phyloP scores from a whole-genome alignment of 2,797 vertebrate species.

The Lemur catta region DNA sequence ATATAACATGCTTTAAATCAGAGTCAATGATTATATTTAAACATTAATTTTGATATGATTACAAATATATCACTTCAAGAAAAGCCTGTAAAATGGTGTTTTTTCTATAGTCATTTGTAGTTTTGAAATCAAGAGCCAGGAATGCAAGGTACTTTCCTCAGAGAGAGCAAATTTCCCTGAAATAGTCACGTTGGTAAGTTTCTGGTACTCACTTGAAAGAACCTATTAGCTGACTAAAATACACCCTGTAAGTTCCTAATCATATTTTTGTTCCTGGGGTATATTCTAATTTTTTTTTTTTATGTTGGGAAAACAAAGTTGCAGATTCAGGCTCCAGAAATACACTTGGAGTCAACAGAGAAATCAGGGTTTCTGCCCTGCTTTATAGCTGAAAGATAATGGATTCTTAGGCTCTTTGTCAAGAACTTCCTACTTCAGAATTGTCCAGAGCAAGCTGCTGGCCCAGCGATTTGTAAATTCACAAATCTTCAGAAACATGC shows the following conservation, averaged over 20 bases:
- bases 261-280: background rate
- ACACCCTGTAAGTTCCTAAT: background rate
- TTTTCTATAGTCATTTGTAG: background rate
- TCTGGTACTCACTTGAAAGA: background rate
- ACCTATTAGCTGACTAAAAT: background rate
- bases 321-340: slow-evolving; percentile 43
- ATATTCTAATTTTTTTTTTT: background rate
- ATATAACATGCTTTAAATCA: background rate
- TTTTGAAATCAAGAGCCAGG: background rate
- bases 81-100: background rate
- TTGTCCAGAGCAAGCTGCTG: slow-evolving; percentile 53
- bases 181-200: background rate
- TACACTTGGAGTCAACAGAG: background rate
- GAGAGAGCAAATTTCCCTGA: background rate
- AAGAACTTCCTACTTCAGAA: slow-evolving; percentile 64
- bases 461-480: slow-evolving; percentile 37
- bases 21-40: background rate
- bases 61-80: background rate
- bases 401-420: slow-evolving; percentile 63
- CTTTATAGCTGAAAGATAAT: slow-evolving; percentile 59
- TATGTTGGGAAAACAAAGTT: slow-evolving; percentile 26
- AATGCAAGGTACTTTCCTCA: background rate
- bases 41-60: background rate
- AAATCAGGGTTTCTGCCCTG: slow-evolving; percentile 14
- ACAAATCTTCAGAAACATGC: slow-evolving; percentile 55